Base-by-base conservation (phyloP, 2,113 vertebrate genomes). In the Erpornis zantholeuca region DNA sequence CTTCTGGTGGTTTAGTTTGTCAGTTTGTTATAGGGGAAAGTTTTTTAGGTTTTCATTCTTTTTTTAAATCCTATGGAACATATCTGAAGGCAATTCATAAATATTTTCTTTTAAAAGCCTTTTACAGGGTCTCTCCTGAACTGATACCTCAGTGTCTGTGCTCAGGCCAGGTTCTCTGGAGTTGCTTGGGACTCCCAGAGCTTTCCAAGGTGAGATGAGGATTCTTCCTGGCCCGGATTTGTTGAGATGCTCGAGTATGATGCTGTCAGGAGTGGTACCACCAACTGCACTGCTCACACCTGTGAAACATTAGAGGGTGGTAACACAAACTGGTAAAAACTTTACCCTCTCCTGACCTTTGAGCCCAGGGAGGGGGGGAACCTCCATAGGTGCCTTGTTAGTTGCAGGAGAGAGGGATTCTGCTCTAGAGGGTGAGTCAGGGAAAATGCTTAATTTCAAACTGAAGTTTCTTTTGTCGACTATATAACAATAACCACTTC, bases 11-110 rank as follows among this genome's bases (percentile, higher is more conserved):
- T 65, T 82, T 36, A 14, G 17, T 33, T 57, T 92, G 70, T 76
- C 0, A 0, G 0, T 86, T 81, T 82, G 15, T 69, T 65, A 15
- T 24, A 19, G 12, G 16, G 6, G 10, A 19, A 19, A 12, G 9
- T 0, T 17, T 24, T 70, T 69, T 15, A n/a, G 23, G 2, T 72
- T 83, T 86, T 40, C 2, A 7, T 44, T 33, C 2, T 56, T 47
- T 50, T 33, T 54, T 54, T 47, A 42, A 42, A 42, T 42, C 40
- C 15, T 69, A 0, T 50, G 10, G 47, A 61, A 22, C 11, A 2
- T 53, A 65, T 40, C 27, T 61, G 12, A 42, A 59, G 64, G 38
- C 33, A 75, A 47, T 6, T 27, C 3, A 64, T 59, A 83, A 71
- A 36, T 63, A 14, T 31, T 79, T 68, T 35, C 33, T 54, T 89